These are phyloP conservation scores for Laterallus jamaicensis DNA, from an alignment of 2,113 vertebrate species.

Conservation along the genomic window DNA sequence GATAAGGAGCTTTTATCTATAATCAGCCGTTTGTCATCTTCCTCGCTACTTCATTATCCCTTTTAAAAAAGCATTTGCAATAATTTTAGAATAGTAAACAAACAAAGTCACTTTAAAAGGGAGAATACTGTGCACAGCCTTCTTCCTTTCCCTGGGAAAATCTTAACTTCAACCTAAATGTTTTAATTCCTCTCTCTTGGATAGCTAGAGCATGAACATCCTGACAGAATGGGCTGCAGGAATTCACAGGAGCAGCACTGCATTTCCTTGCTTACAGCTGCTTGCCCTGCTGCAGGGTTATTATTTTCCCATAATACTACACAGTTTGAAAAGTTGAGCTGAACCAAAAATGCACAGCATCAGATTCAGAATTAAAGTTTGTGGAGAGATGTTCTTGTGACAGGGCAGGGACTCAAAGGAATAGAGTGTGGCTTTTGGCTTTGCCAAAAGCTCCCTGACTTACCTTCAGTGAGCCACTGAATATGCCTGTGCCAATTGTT, in stretches of 20 bases:
- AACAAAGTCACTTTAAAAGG: conserved; percentile 53
- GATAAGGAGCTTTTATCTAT: conserved; percentile 53
- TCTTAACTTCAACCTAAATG: conserved; percentile 31
- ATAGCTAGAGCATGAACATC: conserved; percentile 12
- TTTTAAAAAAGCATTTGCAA: conserved; percentile 35
- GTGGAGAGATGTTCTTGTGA: background rate
- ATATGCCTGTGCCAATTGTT: background rate
- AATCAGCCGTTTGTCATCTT: conserved; percentile 63
- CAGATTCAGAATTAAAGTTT: background rate
- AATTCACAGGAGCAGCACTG: conserved; percentile 33
- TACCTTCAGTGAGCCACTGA: background rate
- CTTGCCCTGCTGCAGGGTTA: conserved; percentile 8
- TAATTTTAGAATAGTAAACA: conserved; percentile 49
- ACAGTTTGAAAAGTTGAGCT: conserved; percentile 48
- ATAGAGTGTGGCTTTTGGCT: background rate
- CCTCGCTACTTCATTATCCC: conserved; percentile 44
- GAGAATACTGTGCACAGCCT: conserved; percentile 37
- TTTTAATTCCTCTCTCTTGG: conserved; percentile 57
- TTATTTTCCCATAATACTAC: conserved; percentile 36
- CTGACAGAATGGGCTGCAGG: background rate
- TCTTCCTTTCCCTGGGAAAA: conserved; percentile 68
- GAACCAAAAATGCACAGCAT: background rate
- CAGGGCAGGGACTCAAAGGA: background rate
- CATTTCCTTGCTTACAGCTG: conserved; percentile 39
- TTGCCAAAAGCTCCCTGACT: background rate